Conservation (phyloP, 37 sponge, comb jelly and placozoan species). For the Chondrosia reniformis region DNA sequence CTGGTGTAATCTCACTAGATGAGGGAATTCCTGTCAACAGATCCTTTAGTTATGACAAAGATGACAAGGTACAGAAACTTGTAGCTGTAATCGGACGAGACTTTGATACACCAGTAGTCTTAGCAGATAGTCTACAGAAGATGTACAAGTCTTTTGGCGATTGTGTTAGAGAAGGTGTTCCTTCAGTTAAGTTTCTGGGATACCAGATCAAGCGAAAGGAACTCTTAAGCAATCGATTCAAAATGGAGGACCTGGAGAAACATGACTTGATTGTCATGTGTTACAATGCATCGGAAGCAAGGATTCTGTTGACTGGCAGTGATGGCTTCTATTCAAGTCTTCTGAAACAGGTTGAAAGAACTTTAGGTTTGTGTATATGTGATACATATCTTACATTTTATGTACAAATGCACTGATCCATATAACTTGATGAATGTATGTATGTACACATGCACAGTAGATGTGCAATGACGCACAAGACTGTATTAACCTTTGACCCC, state of each 20-base stretch:
- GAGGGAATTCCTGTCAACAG: constrained; percentile 30
- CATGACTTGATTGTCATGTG: constrained; percentile 79
- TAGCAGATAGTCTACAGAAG: constrained; percentile 40
- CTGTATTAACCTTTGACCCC: too few relatives aligned
- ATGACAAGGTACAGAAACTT: constrained; percentile 38
- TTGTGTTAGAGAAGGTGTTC: background rate
- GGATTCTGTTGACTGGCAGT: constrained; percentile 76
- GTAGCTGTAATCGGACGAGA: constrained; percentile 85
- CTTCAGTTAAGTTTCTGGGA: constrained; percentile 47
- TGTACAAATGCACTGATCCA: too few relatives aligned
- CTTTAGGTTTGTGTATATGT: constrained; percentile 34
- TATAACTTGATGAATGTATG: too few relatives aligned
- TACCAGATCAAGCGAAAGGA: constrained; percentile 54
- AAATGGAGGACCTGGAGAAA: constrained; percentile 37
- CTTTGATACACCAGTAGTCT: constrained; percentile 66
- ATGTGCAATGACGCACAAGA: background rate
- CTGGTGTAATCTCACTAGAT: constrained; percentile 12
- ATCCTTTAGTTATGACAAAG: constrained; percentile 45
- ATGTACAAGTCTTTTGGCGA: background rate
- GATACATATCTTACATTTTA: too few relatives aligned
- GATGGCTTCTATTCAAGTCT: constrained; percentile 85
- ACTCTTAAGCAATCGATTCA: constrained; percentile 52
- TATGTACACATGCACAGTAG: background rate
- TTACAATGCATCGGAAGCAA: constrained; percentile 93
- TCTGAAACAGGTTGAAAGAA: constrained; percentile 43